Conservation (phyloP, 2,797 vertebrate species). For the Tolypeutes matacus region DNA sequence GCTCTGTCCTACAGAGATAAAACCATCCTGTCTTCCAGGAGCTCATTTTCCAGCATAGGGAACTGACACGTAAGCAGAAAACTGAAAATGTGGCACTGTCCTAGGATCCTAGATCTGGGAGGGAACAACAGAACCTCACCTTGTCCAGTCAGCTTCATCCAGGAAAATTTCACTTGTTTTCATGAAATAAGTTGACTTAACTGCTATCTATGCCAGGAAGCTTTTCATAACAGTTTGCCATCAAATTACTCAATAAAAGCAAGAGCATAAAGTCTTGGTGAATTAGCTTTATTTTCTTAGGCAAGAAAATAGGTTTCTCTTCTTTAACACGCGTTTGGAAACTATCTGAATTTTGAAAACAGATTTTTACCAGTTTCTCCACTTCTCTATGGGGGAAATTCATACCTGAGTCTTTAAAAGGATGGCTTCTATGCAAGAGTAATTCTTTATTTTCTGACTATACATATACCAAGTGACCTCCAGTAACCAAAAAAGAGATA, state of each 20-base stretch:
- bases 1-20: not conserved
- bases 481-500: not conserved
- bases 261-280: not conserved
- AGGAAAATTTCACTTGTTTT: conserved; percentile 13
- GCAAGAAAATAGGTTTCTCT: conserved; percentile 1
- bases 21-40: not conserved
- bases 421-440: not conserved
- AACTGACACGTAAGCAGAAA: not conserved
- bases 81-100: not conserved
- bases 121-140: not conserved
- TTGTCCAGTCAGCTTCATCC: not conserved
- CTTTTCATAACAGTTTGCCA: not conserved
- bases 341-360: conserved; percentile 23
- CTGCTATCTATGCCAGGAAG: not conserved
- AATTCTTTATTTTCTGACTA: conserved; percentile 29
- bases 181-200: not conserved
- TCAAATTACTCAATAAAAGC: not conserved
- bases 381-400: not conserved
- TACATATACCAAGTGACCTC: not conserved
- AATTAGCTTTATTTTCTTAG: conserved; percentile 48
- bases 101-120: not conserved
- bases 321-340: conserved; percentile 41
- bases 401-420: not conserved
- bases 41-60: not conserved
- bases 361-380: not conserved